Evolutionary conservation across 2,888 invertebrate genomes (phyloP), one percentile per base, ranked within the genome.

Genomic region (Trissonchulus latispiculum): DNA sequence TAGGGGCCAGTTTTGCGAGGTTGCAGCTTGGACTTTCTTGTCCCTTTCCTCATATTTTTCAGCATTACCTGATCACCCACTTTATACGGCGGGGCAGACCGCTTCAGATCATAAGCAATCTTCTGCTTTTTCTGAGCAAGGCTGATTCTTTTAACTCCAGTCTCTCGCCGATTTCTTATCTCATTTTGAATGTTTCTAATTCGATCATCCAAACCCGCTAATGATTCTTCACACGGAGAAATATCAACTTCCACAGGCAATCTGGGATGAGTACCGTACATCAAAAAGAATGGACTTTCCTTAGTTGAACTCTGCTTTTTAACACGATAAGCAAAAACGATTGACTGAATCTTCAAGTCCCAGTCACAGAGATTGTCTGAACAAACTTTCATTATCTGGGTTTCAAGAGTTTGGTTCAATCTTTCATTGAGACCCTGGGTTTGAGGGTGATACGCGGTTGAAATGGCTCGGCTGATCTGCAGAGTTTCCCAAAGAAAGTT

Each of bases 341-440:
- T 66, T 28, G 66, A 28, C 66, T 66, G 66, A 28, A 66, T 66
- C 8, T 66, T 8, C 31, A 66, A 66, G 28, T 66, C 66, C 66
- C 66, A 66, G 28, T 66, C 66, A 28, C 28, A n/a, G n/a, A 8
- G 66, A 15, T 18, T 28, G 15, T 66, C 31, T 15, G n/a, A 18
- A 18, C 28, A 18, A 8, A 66, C 66, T 28, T 66, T 66, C 66
- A 66, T 66, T n/a, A n/a, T n/a, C n/a, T n/a, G n/a, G n/a, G n/a
- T n/a, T n/a, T n/a, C n/a, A n/a, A n/a, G n/a, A 8, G 66, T 66
- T 28, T 66, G 66, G 28, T 28, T 66, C 18, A 66, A 66, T 28
- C 66, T 66, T 29, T 18, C 15, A 8, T 8, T 18, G n/a, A 66
- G 28, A 29, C 28, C 15, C 31, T 66, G 28, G 18, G 66, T 23